Base-by-base conservation (phyloP, 2,888 invertebrate species). In the Meiosimyza decipiens region DNA sequence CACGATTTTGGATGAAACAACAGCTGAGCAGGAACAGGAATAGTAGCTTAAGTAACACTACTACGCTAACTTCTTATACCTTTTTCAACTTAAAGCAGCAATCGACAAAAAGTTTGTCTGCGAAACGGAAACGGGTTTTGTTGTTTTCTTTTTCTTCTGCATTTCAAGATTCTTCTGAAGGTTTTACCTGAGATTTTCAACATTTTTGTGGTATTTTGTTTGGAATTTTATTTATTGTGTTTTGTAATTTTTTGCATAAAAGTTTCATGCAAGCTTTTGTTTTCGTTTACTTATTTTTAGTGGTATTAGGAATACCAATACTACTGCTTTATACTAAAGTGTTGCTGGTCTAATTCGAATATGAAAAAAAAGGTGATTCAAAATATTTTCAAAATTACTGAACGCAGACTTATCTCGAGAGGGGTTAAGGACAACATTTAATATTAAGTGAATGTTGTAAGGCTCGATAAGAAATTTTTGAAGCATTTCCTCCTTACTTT, bases 51-150 rank as follows among this genome's bases (percentile, higher is more conserved):
- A 63, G 15, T 55, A 55, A 15, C 18, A 51, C 16, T 40, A 40
- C 52, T 70, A 52, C 40, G 70, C 70, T 70, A 12, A 3, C 52
- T 28, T 62, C 62, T 52, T 70, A 70, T 54, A 54, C 62, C 70
- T 70, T 59, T 13, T 40, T 12, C 13, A 70, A 63, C 40, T 70
- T 69, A 2, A n/a, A 51, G 28, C 62, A 60, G 51, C 16, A 51
- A 59, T 50, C n/a, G 15, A 1, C 3, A 11, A 54, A 54, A 65
- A 28, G 33, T 47, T 63, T n/a, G 52, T 65, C 52, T 28, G 52
- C 28, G 22, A 52, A 65, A 13, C 16, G 49, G 12, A 63, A 50
- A 3, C 16, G 47, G n/a, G 12, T 13, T 28, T 59, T 60, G 7
- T 49, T 63, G 18, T 16, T 18, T 12, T 49, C 50, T 64, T 13